Percentiles rank a stretch among this genome's conserved stretches.
Evolutionary conservation across 2,888 invertebrate genomes (phyloP).

Genomic region (Scaptomyza flava): DNA sequence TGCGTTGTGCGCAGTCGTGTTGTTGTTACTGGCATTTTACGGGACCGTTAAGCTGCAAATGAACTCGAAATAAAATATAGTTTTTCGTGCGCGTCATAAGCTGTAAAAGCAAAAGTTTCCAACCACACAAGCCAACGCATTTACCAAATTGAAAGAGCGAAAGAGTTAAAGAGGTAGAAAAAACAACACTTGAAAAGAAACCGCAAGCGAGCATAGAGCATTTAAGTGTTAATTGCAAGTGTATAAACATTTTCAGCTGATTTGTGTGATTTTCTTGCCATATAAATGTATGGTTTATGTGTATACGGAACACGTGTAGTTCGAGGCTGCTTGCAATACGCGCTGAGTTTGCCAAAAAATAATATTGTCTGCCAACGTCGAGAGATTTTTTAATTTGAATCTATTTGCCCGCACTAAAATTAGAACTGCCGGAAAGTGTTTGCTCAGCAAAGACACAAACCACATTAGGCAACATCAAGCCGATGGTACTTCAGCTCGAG

Average conservation of each 20-base stretch:
- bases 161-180: constrained; percentile 30
- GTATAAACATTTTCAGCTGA: constrained; percentile 52
- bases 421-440: constrained; percentile 17
- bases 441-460: background rate
- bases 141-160: constrained; percentile 25
- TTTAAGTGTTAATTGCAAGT: constrained; percentile 65
- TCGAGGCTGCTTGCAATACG: constrained; percentile 39
- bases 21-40: constrained; percentile 8
- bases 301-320: constrained; percentile 57
- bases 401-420: constrained; percentile 31
- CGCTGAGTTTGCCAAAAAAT: constrained; percentile 49
- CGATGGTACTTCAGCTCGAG: constrained; percentile 12
- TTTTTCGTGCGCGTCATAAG: constrained; percentile 24
- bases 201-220: constrained; percentile 14
- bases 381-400: constrained; percentile 8
- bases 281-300: constrained; percentile 7
- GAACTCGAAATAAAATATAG: constrained; percentile 4
- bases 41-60: constrained; percentile 26
- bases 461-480: constrained; percentile 9
- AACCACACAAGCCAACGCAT: constrained; percentile 3
- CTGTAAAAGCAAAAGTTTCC: constrained; percentile 11
- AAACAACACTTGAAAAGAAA: constrained; percentile 1
- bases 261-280: constrained; percentile 15
- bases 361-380: constrained; percentile 23
- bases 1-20: constrained; percentile 55